Base-by-base conservation (phyloP, 1,140 invertebrate genomes). In the Campoletis sonorensis region DNA sequence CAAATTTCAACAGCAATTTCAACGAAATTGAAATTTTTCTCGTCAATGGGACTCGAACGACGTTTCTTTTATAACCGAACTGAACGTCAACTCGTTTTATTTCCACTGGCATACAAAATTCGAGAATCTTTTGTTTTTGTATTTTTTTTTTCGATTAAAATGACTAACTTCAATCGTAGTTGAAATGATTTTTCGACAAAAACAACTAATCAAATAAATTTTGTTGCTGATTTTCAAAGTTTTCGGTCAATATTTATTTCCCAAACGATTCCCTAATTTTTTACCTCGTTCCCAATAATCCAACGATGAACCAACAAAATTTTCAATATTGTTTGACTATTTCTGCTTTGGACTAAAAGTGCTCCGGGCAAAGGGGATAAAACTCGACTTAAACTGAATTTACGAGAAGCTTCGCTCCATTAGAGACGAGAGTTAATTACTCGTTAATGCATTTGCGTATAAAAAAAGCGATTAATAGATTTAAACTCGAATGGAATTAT, bases 391-490 rank as follows among this genome's bases (percentile, higher is more conserved):
- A 23, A 64, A 64, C n/a, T 64, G 21, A 64, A 26, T 64, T 64
- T 64, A 64, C 61, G 61, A 64, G 23, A 15, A 64, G 61, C 26
- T 64, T 64, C 61, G 21, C 23, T 64, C 61, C n/a, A 64, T 64
- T 64, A 64, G n/a, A 18, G 51, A n/a, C 51, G 16, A 54, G 7
- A 54, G 16, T 54, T 54, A 54, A 54, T 54, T 54, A 21, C 51
- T 54, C 51, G 51, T 54, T 54, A 54, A 54, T 54, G 51, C 51
- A 54, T 4, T 8, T 16, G n/a, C n/a, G 18, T 18, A 21, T 54
- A 8, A 54, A 54, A 54, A 8, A 54, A n/a, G 18, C 18, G 18
- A 21, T 54, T 54, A 54, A 21, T n/a, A 15, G 51, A n/a, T 54
- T 54, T 54, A 54, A 54, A 54, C 16, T 54, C 51, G 7, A 8